phyloP scores from a whole-genome alignment of 2,888 invertebrate genomes.

The Yponomeuta plumbellus region DNA sequence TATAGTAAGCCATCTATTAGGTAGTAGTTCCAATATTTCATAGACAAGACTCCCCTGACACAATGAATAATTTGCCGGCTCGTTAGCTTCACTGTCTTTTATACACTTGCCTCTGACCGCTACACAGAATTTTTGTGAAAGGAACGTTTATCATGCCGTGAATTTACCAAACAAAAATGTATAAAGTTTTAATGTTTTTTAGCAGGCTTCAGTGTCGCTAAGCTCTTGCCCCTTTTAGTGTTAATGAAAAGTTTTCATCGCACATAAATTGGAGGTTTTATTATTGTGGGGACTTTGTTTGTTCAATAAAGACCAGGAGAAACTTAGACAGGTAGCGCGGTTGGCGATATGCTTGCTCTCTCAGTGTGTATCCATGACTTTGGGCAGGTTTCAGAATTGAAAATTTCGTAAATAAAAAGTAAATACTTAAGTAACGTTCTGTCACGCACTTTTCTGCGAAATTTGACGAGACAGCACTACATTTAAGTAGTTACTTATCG shows the following conservation, averaged over 20 bases:
- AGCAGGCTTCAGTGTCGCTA: not conserved
- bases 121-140: slow-evolving; percentile 4
- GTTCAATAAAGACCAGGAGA: not conserved
- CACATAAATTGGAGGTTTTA: not conserved
- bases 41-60: not conserved
- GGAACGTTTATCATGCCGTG: slow-evolving; percentile 7
- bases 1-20: too few relatives aligned
- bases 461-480: too few relatives aligned
- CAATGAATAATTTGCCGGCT: slow-evolving; percentile 15
- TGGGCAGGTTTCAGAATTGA: too few relatives aligned
- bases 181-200: slow-evolving; percentile 6
- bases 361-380: too few relatives aligned
- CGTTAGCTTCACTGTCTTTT: slow-evolving; percentile 4
- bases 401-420: too few relatives aligned
- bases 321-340: too few relatives aligned
- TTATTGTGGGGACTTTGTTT: not conserved
- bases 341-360: too few relatives aligned
- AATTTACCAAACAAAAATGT: slow-evolving; percentile 4
- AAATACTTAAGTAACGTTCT: too few relatives aligned
- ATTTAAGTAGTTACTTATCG: too few relatives aligned
- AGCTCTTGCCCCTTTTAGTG: not conserved
- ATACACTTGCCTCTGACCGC: slow-evolving; percentile 8
- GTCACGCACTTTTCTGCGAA: too few relatives aligned
- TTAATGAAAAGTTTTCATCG: not conserved
- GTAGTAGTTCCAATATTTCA: not conserved